These are phyloP conservation scores for Holacanthus passer DNA, from an alignment of 2,113 vertebrate species.

Conservation along the genomic window DNA sequence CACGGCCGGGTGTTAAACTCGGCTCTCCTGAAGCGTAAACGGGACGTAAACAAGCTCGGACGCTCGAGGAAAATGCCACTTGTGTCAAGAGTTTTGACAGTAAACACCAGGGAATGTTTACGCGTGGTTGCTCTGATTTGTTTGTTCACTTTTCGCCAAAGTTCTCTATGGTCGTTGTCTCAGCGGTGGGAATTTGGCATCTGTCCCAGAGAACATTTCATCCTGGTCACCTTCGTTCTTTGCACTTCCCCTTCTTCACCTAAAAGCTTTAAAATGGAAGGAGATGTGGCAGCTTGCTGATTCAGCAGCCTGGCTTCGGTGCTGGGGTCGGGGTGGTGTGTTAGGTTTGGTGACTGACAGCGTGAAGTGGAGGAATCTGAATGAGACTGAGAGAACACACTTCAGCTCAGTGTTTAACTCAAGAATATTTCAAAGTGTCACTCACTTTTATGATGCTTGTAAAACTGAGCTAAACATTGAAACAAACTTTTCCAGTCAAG, in stretches of 20 bases:
- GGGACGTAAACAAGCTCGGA: conserved; percentile 37
- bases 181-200: conserved; percentile 38
- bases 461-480: conserved; percentile 16
- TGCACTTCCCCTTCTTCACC: conserved; percentile 5
- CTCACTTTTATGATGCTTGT: conserved; percentile 5
- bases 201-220: conserved; percentile 23
- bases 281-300: conserved; percentile 38
- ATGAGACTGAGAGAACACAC: neutral
- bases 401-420: neutral
- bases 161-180: conserved; percentile 28
- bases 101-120: conserved; percentile 56
- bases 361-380: neutral
- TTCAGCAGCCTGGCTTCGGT: conserved; percentile 4
- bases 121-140: conserved; percentile 47
- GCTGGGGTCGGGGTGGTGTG: conserved; percentile 6
- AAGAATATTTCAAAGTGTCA: too few species aligned
- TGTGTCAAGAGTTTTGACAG: conserved; percentile 60
- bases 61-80: conserved; percentile 56
- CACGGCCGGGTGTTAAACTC: conserved; percentile 39
- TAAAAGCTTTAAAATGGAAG: conserved; percentile 20
- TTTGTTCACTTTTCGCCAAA: conserved; percentile 42
- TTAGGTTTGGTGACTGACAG: neutral
- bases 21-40: conserved; percentile 59
- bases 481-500: neutral
- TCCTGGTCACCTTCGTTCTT: conserved; percentile 45